Evolutionary conservation across 2,888 invertebrate genomes (phyloP), one percentile per base, ranked within the genome.

Genomic region (Cephus sareptanus): DNA sequence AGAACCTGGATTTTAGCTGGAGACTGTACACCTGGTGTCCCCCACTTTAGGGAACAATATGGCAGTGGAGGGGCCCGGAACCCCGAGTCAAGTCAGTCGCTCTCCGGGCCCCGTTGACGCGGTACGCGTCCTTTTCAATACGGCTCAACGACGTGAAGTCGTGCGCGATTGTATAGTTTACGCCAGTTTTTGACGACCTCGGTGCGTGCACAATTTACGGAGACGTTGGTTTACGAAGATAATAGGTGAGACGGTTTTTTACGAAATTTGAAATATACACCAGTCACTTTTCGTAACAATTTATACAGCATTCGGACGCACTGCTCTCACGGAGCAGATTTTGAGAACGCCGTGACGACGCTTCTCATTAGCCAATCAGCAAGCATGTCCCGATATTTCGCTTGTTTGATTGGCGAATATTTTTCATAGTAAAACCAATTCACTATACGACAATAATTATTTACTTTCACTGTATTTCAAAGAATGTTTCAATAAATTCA

Each of bases 11-110:
- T 78, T 78, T 78, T 76, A 69, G 34, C 40, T 30, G 11, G 71
- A 40, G 76, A 78, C 78, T 78, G 76, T 78, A 78, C 78, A 78
- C 78, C 78, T 78, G 78, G 78, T 78, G 33, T 15, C 73, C 37
- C 35, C 68, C 76, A 15, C 80, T 37, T 77, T 33, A 12, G 75
- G 30, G 81, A 79, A 81, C 85, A 88, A 87, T 77, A 88, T 88
- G 88, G 87, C 86, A 84, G 82, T 85, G 82, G 86, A 83, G 87
- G 87, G 88, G 87, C 87, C 87, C 87, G 80, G 84, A 83, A 84
- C 85, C 83, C 81, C 83, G 81, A 82, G 84, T 81, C 82, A 80
- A 83, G 85, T 85, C 87, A 90, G 90, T 91, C 87, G 89, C 85
- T 87, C 85, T 86, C 86, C 88, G 90, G 91, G 91, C 90, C 71